These are phyloP conservation scores for Megalonaias nervosa DNA, from an alignment of 1,140 invertebrate genomes.

Conservation along the genomic window DNA sequence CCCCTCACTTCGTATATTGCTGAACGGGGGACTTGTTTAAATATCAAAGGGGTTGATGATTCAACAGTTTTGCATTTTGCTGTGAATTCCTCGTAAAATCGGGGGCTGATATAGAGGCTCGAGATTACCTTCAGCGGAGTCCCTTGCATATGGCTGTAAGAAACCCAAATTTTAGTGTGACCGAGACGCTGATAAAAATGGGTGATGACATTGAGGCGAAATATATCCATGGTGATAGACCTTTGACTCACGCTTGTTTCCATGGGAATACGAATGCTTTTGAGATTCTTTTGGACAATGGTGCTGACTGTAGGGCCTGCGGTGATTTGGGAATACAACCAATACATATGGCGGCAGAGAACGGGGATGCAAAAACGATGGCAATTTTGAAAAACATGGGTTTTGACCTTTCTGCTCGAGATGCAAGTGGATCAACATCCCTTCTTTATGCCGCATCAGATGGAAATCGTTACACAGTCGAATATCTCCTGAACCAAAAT, in stretches of 20 bases:
- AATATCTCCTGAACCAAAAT: background rate
- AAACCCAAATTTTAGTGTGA: background rate
- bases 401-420: background rate
- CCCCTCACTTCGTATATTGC: background rate
- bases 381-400: background rate
- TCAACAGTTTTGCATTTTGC: constrained; percentile 10
- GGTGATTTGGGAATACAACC: constrained; percentile 9
- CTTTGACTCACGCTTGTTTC: constrained; percentile 12
- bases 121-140: constrained; percentile 12
- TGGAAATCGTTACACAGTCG: constrained; percentile 11
- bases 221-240: background rate
- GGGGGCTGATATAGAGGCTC: background rate
- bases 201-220: constrained; percentile 7
- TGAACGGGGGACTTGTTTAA: background rate
- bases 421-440: background rate
- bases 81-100: background rate
- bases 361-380: background rate
- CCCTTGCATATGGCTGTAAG: constrained; percentile 10
- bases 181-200: background rate
- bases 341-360: constrained; percentile 16
- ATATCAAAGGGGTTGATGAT: constrained; percentile 1
- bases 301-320: background rate
- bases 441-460: constrained; percentile 26
- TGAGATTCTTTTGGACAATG: background rate
- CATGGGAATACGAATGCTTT: constrained; percentile 1